phyloP scores from a whole-genome alignment of 2,888 invertebrate species.

The Busseola fusca region DNA sequence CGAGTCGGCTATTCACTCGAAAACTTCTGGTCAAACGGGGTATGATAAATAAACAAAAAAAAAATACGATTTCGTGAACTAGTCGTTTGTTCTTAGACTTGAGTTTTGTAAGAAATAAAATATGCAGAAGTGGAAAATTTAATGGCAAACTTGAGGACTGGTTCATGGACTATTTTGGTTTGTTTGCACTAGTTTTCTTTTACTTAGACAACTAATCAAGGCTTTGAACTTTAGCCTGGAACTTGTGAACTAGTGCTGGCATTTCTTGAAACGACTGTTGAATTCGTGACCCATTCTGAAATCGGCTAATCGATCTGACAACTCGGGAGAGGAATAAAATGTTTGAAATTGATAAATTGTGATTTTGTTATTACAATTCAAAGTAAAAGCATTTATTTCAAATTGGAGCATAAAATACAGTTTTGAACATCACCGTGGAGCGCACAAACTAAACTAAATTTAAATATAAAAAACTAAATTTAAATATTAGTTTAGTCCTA shows the following conservation, averaged over 20 bases:
- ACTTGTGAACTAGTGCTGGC: neutral
- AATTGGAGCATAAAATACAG: no score
- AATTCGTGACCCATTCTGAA: neutral
- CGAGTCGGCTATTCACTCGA: conserved; percentile 61
- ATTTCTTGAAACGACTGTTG: neutral
- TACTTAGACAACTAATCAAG: conserved; percentile 16
- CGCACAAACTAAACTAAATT: no score
- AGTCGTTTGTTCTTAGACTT: conserved; percentile 29
- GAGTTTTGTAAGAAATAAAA: conserved; percentile 31
- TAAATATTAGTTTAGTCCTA: no score
- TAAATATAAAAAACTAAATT: no score
- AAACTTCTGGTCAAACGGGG: conserved; percentile 61
- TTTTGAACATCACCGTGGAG: no score
- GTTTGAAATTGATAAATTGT: neutral
- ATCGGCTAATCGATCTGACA: neutral
- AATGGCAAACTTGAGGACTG: conserved; percentile 41
- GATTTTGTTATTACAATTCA: neutral
- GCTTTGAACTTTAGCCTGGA: neutral
- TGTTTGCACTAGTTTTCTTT: conserved; percentile 15
- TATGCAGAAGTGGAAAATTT: conserved; percentile 43
- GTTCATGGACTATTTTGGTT: conserved; percentile 13
- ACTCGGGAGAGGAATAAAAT: neutral
- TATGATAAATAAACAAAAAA: conserved; percentile 66
- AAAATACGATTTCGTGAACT: conserved; percentile 26
- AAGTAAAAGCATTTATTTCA: no score